Base-by-base conservation (phyloP, 2,888 invertebrate species). In the Stenotaenia linearis region DNA sequence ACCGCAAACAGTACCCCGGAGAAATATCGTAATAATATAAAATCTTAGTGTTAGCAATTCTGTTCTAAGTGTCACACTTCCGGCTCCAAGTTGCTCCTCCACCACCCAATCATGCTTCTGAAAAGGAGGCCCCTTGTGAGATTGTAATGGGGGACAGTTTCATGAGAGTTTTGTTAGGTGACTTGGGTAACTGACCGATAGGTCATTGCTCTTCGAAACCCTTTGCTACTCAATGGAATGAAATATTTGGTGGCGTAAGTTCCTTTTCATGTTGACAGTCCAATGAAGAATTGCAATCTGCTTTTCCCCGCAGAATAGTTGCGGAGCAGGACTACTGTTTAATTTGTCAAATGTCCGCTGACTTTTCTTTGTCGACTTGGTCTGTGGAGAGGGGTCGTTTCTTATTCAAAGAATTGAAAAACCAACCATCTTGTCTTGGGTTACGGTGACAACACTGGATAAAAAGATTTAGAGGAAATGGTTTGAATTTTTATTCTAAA, bases 301-400 rank as follows among this genome's bases (percentile, higher is more conserved):
- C 69, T 69, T 69, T 69, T 69, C 69, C 25, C 18, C 18, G 50
- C n/a, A 23, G 28, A 69, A 28, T 69, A 69, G 69, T 28, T 69
- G 50, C 50, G 28, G 69, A 69, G 69, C 69, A 69, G 69, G 69
- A 69, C 69, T 69, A 69, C 69, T 69, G 69, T 69, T 69, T 69
- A 69, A 69, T 69, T 69, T 69, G 69, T 69, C 69, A 69, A 69
- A 69, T 69, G 69, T 69, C 69, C 69, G 69, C 69, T 69, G 69
- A 69, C 69, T 69, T 69, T 69, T 69, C 69, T 69, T 69, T 69
- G 69, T 69, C 69, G 69, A 69, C 69, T 69, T 28, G 69, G 69
- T 69, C 69, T 69, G 69, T 69, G 69, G 25, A 69, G 69, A 23
- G 69, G 69, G 21, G 69, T 28, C 69, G 25, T 69, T 69, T 69